These are phyloP conservation scores for Dromius quadrimaculatus DNA, from an alignment of 2,888 invertebrate genomes.

Conservation along the genomic window DNA sequence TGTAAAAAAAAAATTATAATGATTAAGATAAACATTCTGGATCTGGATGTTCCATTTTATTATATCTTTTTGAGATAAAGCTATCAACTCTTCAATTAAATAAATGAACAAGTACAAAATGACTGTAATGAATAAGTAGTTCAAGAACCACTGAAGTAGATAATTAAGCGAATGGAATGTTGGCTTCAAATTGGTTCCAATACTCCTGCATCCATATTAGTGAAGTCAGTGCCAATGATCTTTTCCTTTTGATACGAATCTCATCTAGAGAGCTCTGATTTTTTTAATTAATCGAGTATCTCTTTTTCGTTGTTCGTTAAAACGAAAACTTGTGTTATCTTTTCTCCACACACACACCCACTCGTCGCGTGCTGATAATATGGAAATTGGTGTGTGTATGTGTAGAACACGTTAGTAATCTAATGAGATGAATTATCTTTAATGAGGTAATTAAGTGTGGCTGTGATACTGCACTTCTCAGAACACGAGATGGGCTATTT, in stretches of 20 bases:
- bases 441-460: constrained; percentile 43
- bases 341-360: constrained; percentile 10
- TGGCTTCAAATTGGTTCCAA: constrained; percentile 12
- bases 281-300: constrained; percentile 43
- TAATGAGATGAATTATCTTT: constrained; percentile 48
- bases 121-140: constrained; percentile 3
- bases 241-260: constrained; percentile 33
- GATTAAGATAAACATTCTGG: too few relatives aligned
- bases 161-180: constrained; percentile 12
- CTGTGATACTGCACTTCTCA: constrained; percentile 41
- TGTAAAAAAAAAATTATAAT: too few relatives aligned
- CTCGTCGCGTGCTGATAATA: constrained; percentile 41
- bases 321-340: constrained; percentile 10
- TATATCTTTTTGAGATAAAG: constrained; percentile 4
- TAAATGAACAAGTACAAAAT: too few relatives aligned
- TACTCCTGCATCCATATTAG: constrained; percentile 1
- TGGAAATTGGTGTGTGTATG: constrained; percentile 36
- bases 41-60: too few relatives aligned
- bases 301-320: constrained; percentile 26
- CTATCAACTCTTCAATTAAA: not conserved
- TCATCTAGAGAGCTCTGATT: constrained; percentile 46
- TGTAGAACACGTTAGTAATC: constrained; percentile 25
- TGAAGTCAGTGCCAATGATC: constrained; percentile 32
- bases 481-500: constrained; percentile 38
- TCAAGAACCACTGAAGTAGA: not conserved